phyloP scores from a whole-genome alignment of 2,113 vertebrate species.

The Hyperopisus bebe region DNA sequence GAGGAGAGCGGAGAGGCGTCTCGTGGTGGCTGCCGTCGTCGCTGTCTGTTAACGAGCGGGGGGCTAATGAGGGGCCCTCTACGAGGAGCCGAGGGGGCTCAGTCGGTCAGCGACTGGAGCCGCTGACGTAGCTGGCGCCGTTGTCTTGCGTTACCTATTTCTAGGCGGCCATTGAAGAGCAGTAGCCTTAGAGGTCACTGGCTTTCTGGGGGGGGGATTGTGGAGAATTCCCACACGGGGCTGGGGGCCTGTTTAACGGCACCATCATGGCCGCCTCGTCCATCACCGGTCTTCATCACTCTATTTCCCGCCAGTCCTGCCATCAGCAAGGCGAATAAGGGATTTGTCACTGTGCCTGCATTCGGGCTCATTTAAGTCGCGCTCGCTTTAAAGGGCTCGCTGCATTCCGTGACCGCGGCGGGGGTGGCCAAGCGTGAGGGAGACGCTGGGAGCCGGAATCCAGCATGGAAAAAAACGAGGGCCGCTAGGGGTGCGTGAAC shows the following conservation, averaged over 20 bases:
- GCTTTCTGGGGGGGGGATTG: neutral
- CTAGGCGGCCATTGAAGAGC: neutral
- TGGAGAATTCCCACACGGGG: neutral
- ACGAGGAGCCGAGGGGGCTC: slow-evolving; percentile 24
- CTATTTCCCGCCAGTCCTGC: neutral
- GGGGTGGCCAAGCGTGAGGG: slow-evolving; percentile 39
- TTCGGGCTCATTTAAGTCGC: slow-evolving; percentile 16
- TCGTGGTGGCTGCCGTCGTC: neutral
- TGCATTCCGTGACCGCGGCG: slow-evolving; percentile 44
- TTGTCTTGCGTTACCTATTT: neutral
- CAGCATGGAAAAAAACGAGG: neutral
- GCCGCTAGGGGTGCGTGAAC: neutral
- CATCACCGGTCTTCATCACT: neutral
- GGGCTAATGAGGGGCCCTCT: slow-evolving; percentile 44
- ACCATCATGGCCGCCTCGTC: neutral
- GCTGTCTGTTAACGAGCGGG: slow-evolving; percentile 32
- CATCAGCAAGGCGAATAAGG: neutral
- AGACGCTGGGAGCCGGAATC: slow-evolving; percentile 33
- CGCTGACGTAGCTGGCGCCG: neutral
- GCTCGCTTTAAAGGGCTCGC: slow-evolving; percentile 43
- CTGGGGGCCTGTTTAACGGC: neutral
- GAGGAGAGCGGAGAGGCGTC: slow-evolving; percentile 30
- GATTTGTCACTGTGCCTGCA: neutral
- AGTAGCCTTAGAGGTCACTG: neutral
- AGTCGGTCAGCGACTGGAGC: slow-evolving; percentile 1